Percentiles rank a stretch among this genome's conserved stretches.
phyloP scores from a whole-genome alignment of 1,140 invertebrate species.

The Phymastichus coffea region DNA sequence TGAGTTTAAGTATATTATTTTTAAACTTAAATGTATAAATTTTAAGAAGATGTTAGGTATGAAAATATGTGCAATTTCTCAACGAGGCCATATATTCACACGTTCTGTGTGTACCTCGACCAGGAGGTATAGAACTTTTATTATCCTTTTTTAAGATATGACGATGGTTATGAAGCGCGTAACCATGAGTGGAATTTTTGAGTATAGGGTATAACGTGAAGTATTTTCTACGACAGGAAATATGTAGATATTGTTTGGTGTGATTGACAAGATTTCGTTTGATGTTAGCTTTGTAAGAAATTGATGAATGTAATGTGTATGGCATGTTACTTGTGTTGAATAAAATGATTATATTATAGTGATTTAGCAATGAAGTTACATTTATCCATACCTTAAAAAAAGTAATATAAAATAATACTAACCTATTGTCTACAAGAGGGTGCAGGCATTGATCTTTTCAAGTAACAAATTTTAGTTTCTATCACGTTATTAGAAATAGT shows the following conservation, averaged over 20 bases:
- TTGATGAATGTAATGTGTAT: neutral
- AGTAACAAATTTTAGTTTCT: too few relatives aligned
- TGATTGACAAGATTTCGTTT: neutral
- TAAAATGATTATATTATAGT: constrained; percentile 6
- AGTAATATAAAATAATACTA: too few relatives aligned
- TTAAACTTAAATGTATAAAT: constrained; percentile 1
- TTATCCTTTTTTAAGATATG: too few relatives aligned
- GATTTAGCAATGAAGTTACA: constrained; percentile 3
- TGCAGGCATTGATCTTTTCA: too few relatives aligned
- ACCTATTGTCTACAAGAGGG: too few relatives aligned
- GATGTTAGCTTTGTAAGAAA: neutral
- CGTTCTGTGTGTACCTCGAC: too few relatives aligned
- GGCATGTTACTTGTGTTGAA: neutral
- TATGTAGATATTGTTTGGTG: constrained; percentile 17
- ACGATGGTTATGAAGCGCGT: too few relatives aligned
- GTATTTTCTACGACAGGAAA: neutral
- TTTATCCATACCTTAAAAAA: too few relatives aligned
- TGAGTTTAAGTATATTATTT: too few relatives aligned
- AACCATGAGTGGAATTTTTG: too few relatives aligned
- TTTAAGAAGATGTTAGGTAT: neutral
- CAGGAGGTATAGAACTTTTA: too few relatives aligned
- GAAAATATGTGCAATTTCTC: constrained; percentile 22
- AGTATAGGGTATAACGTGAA: neutral
- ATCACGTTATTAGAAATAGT: too few relatives aligned
- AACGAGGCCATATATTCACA: constrained; percentile 26